Evolutionary conservation across 2,888 invertebrate species (phyloP), one percentile per base, ranked within the genome.

Genomic region (Phlogophora meticulosa): DNA sequence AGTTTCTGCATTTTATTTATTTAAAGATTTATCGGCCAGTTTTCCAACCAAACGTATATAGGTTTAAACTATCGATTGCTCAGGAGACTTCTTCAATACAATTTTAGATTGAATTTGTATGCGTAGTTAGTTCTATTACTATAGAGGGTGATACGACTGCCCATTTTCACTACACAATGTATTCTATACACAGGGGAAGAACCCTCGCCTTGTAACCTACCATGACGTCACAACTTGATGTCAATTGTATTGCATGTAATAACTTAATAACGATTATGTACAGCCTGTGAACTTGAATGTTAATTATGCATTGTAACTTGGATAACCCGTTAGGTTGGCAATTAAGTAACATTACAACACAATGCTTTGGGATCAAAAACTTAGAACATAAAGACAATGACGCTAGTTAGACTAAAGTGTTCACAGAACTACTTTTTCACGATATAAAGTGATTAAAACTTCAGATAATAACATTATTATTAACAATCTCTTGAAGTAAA

Each of bases 231-330:
- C 42, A 58, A 57, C 20, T 58, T 51, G 40, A 63, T 69, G 69
- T 78, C 80, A 83, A 72, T 60, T 72, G 73, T 80, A 72, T 60
- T 72, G 73, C 79, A 77, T 46, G 49, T 62, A 73, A 72, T 60
- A 66, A 65, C 73, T 78, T 73, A 66, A 80, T 72, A 76, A 71
- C 71, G 62, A 83, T 83, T 75, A 81, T 80, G 17, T 34, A 75
- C 22, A 80, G 77, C 79, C 72, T 87, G 87, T 84, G 87, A 87
- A 87, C 84, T 81, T 81, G 62, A 66, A 75, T 78, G 76, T 78
- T 87, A 85, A 86, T 85, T 81, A 85, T 74, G 73, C 81, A 85
- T 87, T 85, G 84, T 84, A 81, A 81, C 73, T 73, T 67, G 78
- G 65, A 74, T 69, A 77, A 79, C 77, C 85, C 87, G 86, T 84